Evolutionary conservation across 2,888 invertebrate species (phyloP).

Genomic region (Polyploca ridens): DNA sequence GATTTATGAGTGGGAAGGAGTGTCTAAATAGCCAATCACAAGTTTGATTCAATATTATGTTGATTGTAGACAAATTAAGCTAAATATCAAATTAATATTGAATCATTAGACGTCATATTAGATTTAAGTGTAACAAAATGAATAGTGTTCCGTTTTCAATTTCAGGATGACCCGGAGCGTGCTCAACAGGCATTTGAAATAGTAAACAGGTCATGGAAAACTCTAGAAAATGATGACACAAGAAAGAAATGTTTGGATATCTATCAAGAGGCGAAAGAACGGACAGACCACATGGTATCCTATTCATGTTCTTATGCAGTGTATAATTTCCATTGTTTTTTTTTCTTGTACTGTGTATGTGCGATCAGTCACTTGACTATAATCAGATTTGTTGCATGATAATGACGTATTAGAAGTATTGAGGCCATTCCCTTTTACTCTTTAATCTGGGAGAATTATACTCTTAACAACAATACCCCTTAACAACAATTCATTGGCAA

Average conservation of each 20-base stretch:
- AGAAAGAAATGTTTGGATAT: conserved; percentile 97
- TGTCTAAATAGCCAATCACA: conserved; percentile 10
- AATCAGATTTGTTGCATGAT: too few relatives aligned
- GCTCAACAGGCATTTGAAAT: conserved; percentile 97
- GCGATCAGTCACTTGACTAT: too few relatives aligned
- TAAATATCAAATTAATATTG: conserved; percentile 24
- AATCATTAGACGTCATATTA: conserved; percentile 22
- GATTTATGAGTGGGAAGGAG: background rate
- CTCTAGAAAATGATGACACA: conserved; percentile 96
- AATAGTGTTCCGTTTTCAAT: conserved; percentile 41
- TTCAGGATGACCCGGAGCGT: conserved; percentile 95
- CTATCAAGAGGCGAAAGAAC: conserved; percentile 97
- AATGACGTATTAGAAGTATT: too few relatives aligned
- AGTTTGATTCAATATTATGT: conserved; percentile 19
- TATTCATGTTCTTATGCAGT: conserved; percentile 14
- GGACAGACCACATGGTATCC: conserved; percentile 95
- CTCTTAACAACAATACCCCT: too few relatives aligned
- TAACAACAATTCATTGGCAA: too few relatives aligned
- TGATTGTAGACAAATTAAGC: background rate
- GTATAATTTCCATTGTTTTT: background rate
- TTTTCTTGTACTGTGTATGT: too few relatives aligned
- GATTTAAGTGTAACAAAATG: conserved; percentile 26
- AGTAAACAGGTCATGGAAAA: conserved; percentile 97
- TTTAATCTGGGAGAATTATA: too few relatives aligned
- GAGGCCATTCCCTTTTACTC: too few relatives aligned